Evolutionary conservation across 1,140 invertebrate species (phyloP).

Genomic region (Tetramorium alpestre): DNA sequence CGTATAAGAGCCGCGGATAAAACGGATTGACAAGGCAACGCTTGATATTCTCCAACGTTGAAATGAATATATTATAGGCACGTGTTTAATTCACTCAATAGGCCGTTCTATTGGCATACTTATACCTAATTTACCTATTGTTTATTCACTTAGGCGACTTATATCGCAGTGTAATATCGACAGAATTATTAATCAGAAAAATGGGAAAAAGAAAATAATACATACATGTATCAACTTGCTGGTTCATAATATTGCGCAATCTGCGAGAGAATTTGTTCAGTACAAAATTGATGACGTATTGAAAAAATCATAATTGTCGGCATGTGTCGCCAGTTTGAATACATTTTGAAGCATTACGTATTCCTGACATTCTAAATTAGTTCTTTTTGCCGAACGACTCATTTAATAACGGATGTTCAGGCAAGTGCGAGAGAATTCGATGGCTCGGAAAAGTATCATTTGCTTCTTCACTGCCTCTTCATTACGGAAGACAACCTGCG

Average conservation of each 20-base stretch:
- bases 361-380: not conserved
- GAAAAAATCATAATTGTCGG: not conserved
- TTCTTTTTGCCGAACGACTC: not conserved
- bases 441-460: constrained; percentile 17
- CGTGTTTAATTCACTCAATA: constrained; percentile 22
- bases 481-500: not conserved
- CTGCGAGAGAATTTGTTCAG: not conserved
- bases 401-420: not conserved
- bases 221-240: not conserved
- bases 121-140: constrained; percentile 14
- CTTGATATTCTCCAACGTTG: constrained; percentile 20
- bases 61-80: constrained; percentile 9
- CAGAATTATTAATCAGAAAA: not conserved
- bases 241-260: not conserved
- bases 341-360: not conserved
- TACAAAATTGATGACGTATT: not conserved
- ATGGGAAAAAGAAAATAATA: not conserved
- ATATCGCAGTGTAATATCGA: not conserved
- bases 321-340: not conserved
- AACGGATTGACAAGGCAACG: not conserved
- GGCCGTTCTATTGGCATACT: not conserved
- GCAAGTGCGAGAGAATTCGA: not conserved
- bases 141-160: not conserved
- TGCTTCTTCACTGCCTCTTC: not conserved
- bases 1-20: not conserved